phyloP scores from a whole-genome alignment of 2,113 vertebrate genomes.

The Herpailurus yagouaroundi region DNA sequence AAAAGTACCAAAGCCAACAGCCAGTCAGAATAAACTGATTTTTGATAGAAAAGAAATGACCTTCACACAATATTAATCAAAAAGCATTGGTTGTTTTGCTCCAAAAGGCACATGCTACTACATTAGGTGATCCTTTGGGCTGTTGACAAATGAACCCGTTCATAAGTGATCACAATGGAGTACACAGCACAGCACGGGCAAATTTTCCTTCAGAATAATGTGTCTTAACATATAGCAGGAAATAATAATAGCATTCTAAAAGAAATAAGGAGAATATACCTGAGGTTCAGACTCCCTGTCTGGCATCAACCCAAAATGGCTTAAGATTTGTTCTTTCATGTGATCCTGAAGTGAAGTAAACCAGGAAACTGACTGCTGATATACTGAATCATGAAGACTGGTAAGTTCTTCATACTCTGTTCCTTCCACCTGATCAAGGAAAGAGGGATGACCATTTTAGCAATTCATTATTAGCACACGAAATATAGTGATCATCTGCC shows the following conservation, averaged over 20 bases:
- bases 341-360: constrained; percentile 95
- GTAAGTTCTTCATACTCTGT: constrained; percentile 91
- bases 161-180: accelerated
- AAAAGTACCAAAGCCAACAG: neutral
- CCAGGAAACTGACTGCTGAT: constrained; percentile 94
- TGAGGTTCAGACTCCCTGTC: constrained; percentile 92
- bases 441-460: neutral
- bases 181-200: accelerated
- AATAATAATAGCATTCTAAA: accelerated
- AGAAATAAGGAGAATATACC: constrained; percentile 80
- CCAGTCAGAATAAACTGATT: neutral
- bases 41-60: neutral
- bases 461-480: neutral
- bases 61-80: neutral
- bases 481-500: neutral
- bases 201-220: neutral
- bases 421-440: constrained; percentile 88
- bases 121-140: neutral
- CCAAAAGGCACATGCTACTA: neutral
- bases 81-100: neutral
- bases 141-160: neutral
- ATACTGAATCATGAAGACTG: constrained; percentile 91
- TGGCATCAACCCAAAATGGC: constrained; percentile 94
- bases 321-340: constrained; percentile 94
- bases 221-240: neutral